Conservation (phyloP, 2,888 invertebrate genomes). For the Brassicogethes aeneus region DNA sequence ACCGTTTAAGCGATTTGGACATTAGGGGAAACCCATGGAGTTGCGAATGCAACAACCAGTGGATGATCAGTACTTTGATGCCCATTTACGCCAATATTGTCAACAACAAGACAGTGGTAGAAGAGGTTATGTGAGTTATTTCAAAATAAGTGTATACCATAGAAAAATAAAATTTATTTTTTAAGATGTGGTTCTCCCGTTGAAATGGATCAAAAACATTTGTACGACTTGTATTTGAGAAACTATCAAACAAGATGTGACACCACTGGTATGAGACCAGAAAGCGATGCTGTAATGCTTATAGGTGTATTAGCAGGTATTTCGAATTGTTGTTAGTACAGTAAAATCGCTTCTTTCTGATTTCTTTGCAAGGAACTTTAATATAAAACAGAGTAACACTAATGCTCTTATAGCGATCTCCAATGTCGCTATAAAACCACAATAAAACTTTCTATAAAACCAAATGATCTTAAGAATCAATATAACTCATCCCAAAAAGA, state of each 20-base stretch:
- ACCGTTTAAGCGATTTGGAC: constrained; percentile 54
- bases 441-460: too few relatives aligned
- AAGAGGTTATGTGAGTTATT: too few relatives aligned
- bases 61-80: constrained; percentile 61
- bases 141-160: too few relatives aligned
- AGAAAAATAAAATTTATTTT: constrained; percentile 4
- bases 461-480: too few relatives aligned
- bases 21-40: constrained; percentile 66
- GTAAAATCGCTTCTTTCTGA: too few relatives aligned
- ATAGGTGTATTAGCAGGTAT: constrained; percentile 59
- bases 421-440: too few relatives aligned
- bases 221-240: constrained; percentile 48
- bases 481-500: neutral
- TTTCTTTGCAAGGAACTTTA: too few relatives aligned
- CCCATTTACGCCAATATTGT: constrained; percentile 46
- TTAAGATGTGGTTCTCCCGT: constrained; percentile 57
- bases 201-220: constrained; percentile 51
- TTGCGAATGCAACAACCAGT: constrained; percentile 73
- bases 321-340: too few relatives aligned
- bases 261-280: constrained; percentile 53
- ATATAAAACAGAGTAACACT: too few relatives aligned
- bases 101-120: constrained; percentile 21
- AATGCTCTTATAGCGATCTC: too few relatives aligned
- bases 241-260: constrained; percentile 59
- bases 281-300: constrained; percentile 58